phyloP scores from a whole-genome alignment of 2,113 vertebrate genomes.

The Gila orcuttii region DNA sequence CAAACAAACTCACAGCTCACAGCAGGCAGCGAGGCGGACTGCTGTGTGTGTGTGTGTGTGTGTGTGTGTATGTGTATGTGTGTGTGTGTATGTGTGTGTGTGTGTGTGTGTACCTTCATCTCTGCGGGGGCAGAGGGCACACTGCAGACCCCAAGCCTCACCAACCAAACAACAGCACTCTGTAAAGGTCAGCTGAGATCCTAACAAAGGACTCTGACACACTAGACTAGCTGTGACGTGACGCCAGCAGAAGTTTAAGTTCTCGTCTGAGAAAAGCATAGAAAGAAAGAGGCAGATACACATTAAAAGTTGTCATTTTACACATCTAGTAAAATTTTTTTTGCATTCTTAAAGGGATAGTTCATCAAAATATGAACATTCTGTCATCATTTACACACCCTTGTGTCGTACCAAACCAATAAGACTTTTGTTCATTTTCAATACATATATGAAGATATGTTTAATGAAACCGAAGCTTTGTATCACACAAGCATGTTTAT shows the following conservation, averaged over 20 bases:
- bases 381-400: not conserved
- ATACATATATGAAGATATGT: not conserved
- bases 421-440: not conserved
- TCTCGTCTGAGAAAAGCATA: slow-evolving; percentile 75
- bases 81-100: slow-evolving; percentile 12
- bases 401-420: not conserved
- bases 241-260: slow-evolving; percentile 87
- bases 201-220: slow-evolving; percentile 82
- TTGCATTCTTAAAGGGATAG: not conserved
- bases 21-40: no score
- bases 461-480: not conserved
- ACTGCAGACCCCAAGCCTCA: slow-evolving; percentile 87
- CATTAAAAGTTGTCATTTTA: not conserved
- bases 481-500: not conserved
- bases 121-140: slow-evolving; percentile 82
- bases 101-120: slow-evolving; percentile 75
- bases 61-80: slow-evolving; percentile 22
- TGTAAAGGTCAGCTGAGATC: slow-evolving; percentile 80
- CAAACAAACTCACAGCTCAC: no score
- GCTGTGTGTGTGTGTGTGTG: slow-evolving; percentile 9
- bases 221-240: slow-evolving; percentile 80
- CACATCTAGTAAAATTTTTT: not conserved
- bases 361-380: not conserved
- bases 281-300: slow-evolving; percentile 1
- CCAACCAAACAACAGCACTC: slow-evolving; percentile 90